Evolutionary conservation across 2,888 invertebrate genomes (phyloP).

Genomic region (Eilema sororculum): DNA sequence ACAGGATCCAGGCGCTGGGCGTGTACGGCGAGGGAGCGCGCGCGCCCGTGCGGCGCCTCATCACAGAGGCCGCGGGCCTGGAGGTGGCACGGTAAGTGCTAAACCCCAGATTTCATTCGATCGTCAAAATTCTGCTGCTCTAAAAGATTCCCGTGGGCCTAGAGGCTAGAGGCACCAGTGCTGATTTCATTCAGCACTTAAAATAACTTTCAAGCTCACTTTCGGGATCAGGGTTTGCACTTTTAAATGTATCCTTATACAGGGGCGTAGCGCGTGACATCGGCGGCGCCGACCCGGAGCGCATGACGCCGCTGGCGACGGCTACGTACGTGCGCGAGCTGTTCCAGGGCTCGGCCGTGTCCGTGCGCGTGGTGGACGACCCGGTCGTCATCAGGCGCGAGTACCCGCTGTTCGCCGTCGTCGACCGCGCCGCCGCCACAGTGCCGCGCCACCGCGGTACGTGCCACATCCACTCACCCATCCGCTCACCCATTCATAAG

Average conservation of each 20-base stretch:
- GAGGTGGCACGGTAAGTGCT: slow-evolving; percentile 89
- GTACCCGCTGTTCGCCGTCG: slow-evolving; percentile 94
- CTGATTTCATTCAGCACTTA: too few species aligned
- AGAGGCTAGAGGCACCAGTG: too few species aligned
- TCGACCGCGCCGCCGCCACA: slow-evolving; percentile 92
- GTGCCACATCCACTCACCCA: background rate
- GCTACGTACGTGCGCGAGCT: slow-evolving; percentile 89
- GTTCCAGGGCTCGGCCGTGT: slow-evolving; percentile 78
- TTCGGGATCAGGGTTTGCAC: too few species aligned
- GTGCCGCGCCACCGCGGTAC: slow-evolving; percentile 87
- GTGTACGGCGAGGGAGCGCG: slow-evolving; percentile 86
- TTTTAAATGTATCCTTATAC: slow-evolving; percentile 48
- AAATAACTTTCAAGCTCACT: too few species aligned
- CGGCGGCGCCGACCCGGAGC: slow-evolving; percentile 95
- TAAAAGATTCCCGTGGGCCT: too few species aligned
- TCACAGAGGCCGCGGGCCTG: slow-evolving; percentile 88
- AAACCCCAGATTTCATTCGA: too few species aligned
- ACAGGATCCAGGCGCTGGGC: slow-evolving; percentile 87
- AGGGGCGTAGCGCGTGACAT: slow-evolving; percentile 87
- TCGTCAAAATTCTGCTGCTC: too few species aligned
- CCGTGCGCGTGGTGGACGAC: slow-evolving; percentile 89
- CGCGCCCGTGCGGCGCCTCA: slow-evolving; percentile 81
- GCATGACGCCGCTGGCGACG: slow-evolving; percentile 94
- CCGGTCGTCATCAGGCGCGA: slow-evolving; percentile 88
- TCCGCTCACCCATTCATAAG: too few species aligned